phyloP scores from a whole-genome alignment of 1,140 invertebrate species.

The Aphis gossypii region DNA sequence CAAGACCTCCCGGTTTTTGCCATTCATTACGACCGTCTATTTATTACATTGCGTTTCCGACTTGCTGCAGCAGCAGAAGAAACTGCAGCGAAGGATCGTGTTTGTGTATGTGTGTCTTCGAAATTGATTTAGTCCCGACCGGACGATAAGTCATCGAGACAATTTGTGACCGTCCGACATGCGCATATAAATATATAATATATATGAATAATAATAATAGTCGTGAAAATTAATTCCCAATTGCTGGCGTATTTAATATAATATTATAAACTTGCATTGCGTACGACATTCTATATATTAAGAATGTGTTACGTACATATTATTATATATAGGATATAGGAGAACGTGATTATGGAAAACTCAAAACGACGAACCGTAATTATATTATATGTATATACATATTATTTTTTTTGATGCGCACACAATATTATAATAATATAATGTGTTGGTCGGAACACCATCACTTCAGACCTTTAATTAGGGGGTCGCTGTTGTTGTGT shows the following conservation, averaged over 20 bases:
- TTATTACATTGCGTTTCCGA: conserved; percentile 48
- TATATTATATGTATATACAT: background rate
- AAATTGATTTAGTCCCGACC: background rate
- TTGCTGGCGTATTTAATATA: background rate
- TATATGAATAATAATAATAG: conserved; percentile 18
- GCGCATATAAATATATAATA: background rate
- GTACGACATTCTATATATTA: background rate
- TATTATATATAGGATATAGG: background rate
- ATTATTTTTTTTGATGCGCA: background rate
- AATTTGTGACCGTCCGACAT: conserved; percentile 15
- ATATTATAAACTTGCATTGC: background rate
- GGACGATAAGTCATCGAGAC: background rate
- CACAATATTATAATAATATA: background rate
- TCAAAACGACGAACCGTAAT: background rate
- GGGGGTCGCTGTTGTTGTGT: background rate
- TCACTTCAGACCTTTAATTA: background rate
- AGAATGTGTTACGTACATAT: background rate
- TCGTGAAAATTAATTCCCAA: background rate
- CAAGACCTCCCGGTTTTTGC: conserved; percentile 57
- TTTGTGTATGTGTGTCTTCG: background rate
- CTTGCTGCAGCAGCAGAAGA: background rate
- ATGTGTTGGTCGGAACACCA: background rate
- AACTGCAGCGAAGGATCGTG: background rate
- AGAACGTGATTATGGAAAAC: background rate
- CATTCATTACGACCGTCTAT: conserved; percentile 47